Evolutionary conservation across 1,140 invertebrate genomes (phyloP).

Genomic region (Pogonomyrmex californicus): DNA sequence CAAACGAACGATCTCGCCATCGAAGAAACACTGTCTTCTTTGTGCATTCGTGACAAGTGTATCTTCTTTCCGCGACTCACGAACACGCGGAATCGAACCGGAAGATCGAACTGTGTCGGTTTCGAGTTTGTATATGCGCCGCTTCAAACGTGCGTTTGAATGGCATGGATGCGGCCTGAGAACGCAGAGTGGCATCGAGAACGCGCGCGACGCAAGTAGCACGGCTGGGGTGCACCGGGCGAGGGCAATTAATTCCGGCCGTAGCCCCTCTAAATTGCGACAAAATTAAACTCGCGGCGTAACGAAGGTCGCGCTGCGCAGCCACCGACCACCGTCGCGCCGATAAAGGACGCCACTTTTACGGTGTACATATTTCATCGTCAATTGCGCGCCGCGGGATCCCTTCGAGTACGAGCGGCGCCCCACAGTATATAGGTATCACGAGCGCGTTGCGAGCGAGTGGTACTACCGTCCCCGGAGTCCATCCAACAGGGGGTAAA

Average conservation of each 20-base stretch:
- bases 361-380: conserved; percentile 74
- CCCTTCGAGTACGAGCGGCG: conserved; percentile 23
- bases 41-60: background rate
- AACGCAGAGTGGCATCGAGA: background rate
- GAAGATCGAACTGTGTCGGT: background rate
- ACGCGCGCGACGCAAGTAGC: background rate
- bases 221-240: background rate
- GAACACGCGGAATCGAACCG: background rate
- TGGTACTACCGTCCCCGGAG: background rate
- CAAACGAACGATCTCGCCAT: background rate
- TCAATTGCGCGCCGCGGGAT: conserved; percentile 68
- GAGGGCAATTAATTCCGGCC: conserved; percentile 58
- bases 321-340: background rate
- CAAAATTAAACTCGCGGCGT: conserved; percentile 41
- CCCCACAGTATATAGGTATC: conserved; percentile 4
- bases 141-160: background rate
- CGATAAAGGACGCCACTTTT: conserved; percentile 69
- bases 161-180: background rate
- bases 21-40: conserved; percentile 4
- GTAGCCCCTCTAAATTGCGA: conserved; percentile 44
- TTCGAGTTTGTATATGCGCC: background rate
- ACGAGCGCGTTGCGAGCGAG: background rate
- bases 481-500: background rate
- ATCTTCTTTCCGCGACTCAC: background rate
- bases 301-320: background rate